These are phyloP conservation scores for Branchinecta lynchi DNA, from an alignment of 1,140 invertebrate species.

Conservation along the genomic window DNA sequence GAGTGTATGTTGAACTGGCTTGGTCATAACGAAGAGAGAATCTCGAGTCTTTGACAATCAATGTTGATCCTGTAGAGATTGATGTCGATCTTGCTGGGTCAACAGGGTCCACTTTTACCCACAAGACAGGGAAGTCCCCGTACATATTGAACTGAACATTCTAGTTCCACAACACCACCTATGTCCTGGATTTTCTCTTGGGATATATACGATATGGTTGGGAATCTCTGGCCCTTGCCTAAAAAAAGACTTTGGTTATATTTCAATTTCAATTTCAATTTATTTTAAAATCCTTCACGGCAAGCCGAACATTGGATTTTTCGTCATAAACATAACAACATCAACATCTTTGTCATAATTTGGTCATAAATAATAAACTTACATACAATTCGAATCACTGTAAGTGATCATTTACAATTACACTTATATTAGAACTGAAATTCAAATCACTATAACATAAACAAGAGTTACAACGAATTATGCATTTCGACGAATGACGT, in stretches of 20 bases:
- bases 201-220: conserved; percentile 77
- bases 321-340: no score
- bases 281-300: no score
- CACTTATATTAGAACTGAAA: no score
- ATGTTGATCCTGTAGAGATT: conserved; percentile 57
- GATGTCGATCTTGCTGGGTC: conserved; percentile 41
- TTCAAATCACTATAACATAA: no score
- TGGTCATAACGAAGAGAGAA: conserved; percentile 67
- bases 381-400: no score
- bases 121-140: conserved; percentile 68
- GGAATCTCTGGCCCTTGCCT: conserved; percentile 54
- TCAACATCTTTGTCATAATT: no score
- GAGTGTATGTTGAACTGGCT: conserved; percentile 55
- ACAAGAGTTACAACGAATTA: no score
- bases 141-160: conserved; percentile 75
- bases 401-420: no score
- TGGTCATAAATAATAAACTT: no score
- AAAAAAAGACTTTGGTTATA: conserved; percentile 27
- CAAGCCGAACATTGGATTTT: no score
- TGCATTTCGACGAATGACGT: no score
- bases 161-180: conserved; percentile 66
- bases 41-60: conserved; percentile 69
- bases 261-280: no score
- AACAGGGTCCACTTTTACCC: conserved; percentile 50
- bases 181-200: conserved; percentile 83